These are phyloP conservation scores for Montipora capricornis DNA, from an alignment of 64 coral and sea anemone genomes.

Conservation along the genomic window DNA sequence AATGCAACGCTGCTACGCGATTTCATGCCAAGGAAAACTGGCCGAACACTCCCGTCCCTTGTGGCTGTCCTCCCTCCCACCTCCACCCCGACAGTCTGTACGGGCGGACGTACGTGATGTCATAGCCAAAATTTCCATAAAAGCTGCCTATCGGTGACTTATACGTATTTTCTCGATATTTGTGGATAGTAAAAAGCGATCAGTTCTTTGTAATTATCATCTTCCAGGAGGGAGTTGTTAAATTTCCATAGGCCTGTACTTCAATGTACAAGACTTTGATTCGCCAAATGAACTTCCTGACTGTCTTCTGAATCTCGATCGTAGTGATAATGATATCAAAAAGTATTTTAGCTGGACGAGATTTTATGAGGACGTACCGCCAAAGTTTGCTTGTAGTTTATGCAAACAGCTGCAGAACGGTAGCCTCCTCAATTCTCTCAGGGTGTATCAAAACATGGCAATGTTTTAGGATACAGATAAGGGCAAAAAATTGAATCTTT, in stretches of 20 bases:
- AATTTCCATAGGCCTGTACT: not conserved
- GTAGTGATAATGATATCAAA: conserved; percentile 48
- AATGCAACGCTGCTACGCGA: too few species aligned
- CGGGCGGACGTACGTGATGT: too few species aligned
- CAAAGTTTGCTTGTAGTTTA: conserved; percentile 53
- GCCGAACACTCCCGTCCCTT: too few species aligned
- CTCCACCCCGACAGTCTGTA: too few species aligned
- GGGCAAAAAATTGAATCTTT: not conserved
- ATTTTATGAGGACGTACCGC: conserved; percentile 22
- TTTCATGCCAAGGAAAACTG: too few species aligned
- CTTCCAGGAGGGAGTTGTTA: too few species aligned
- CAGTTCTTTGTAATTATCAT: too few species aligned
- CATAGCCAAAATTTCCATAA: too few species aligned
- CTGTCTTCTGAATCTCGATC: conserved; percentile 46
- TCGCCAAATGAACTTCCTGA: conserved; percentile 57
- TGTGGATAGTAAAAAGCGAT: too few species aligned
- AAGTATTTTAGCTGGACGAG: conserved; percentile 72
- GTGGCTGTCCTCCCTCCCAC: too few species aligned
- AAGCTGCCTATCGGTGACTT: too few species aligned
- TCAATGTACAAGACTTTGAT: conserved; percentile 69
- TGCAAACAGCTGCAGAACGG: conserved; percentile 51
- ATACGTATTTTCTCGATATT: too few species aligned
- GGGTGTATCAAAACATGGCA: conserved; percentile 31
- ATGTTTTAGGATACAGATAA: conserved; percentile 12
- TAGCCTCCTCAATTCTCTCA: conserved; percentile 19